Conservation (phyloP, 2,113 vertebrate species). For the Hemiscyllium ocellatum region DNA sequence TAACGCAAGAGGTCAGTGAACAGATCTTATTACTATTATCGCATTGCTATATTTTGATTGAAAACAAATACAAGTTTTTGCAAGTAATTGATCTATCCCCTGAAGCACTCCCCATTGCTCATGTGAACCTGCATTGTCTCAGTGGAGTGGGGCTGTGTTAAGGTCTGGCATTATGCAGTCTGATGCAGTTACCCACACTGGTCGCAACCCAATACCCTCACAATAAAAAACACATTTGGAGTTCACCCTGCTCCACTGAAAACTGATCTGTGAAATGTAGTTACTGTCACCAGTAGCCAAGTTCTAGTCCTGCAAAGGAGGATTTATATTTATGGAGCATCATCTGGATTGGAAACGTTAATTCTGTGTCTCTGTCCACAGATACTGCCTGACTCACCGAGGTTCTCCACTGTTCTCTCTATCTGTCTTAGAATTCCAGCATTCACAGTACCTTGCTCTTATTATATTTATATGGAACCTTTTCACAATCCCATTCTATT, state of each 20-base stretch:
- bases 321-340: not conserved
- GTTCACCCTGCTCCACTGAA: not conserved
- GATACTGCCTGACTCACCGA: too few relatives aligned
- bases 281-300: not conserved
- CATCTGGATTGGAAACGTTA: too few relatives aligned
- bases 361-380: too few relatives aligned
- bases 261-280: too few relatives aligned
- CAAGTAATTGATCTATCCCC: not conserved
- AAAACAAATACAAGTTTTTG: not conserved
- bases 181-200: not conserved
- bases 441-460: too few relatives aligned
- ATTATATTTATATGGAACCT: too few relatives aligned
- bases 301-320: not conserved
- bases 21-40: not conserved
- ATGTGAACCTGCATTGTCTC: too few relatives aligned
- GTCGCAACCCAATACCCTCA: not conserved
- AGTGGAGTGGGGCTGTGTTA: not conserved
- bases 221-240: not conserved
- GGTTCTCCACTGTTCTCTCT: too few relatives aligned
- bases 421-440: too few relatives aligned
- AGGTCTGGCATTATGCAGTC: not conserved
- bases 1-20: constrained; percentile 68
- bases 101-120: not conserved
- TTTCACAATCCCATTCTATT: not conserved
- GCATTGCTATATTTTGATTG: not conserved